Evolutionary conservation across 2,888 invertebrate genomes (phyloP).

Genomic region (Pocota personata): DNA sequence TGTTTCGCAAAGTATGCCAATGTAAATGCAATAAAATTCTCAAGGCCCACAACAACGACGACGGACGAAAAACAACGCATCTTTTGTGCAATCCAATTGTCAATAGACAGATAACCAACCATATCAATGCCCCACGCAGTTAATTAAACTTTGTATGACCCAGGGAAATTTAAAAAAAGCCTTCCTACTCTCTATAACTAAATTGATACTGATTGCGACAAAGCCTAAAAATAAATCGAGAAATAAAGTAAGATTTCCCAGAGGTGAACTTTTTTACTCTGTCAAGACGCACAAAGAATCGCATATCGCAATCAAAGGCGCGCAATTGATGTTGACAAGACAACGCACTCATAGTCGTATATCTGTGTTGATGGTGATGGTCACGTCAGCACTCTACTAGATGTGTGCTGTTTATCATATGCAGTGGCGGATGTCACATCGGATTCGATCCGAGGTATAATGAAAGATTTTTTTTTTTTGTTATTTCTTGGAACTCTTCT

Average conservation of each 20-base stretch:
- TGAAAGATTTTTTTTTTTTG: not conserved
- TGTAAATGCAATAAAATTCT: not conserved
- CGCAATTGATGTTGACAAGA: constrained; percentile 25
- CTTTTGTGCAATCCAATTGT: constrained; percentile 34
- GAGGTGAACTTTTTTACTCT: constrained; percentile 46
- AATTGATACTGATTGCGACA: constrained; percentile 49
- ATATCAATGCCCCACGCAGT: not conserved
- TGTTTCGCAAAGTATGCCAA: constrained; percentile 18
- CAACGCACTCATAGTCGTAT: not conserved
- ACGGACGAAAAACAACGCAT: constrained; percentile 28
- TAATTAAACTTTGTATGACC: not conserved
- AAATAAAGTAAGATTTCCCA: constrained; percentile 5
- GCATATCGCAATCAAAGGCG: not conserved
- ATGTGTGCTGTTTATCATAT: not conserved
- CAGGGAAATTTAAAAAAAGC: not conserved
- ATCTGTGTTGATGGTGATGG: constrained; percentile 25
- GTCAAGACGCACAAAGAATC: constrained; percentile 35
- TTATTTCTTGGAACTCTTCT: constrained; percentile 8
- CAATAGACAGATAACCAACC: not conserved
- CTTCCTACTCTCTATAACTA: not conserved
- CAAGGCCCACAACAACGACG: constrained; percentile 7
- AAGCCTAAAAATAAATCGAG: constrained; percentile 55
- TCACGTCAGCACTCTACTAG: constrained; percentile 31
- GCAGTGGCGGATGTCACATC: constrained; percentile 4
- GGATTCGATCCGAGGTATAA: not conserved